phyloP scores from a whole-genome alignment of 30 jellyfish, hydroid and myxozoan species.

The Turritopsis dohrnii region DNA sequence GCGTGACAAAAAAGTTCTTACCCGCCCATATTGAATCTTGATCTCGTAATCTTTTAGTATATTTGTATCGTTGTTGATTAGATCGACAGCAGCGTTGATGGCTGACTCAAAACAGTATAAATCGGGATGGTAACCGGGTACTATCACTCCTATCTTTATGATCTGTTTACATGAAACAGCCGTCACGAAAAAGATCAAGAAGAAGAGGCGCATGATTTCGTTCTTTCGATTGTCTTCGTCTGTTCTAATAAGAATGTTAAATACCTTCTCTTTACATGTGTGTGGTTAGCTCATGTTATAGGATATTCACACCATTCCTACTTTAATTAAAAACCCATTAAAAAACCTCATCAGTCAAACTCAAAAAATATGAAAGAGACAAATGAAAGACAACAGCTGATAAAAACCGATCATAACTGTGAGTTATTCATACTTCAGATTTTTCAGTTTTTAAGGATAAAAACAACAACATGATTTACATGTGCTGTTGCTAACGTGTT shows the following conservation, averaged over 20 bases:
- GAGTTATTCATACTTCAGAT: too few species aligned
- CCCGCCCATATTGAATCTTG: background rate
- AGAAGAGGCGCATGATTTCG: background rate
- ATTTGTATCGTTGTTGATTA: conserved; percentile 9
- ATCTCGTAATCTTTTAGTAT: conserved; percentile 13
- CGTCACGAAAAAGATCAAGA: background rate
- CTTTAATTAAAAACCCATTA: too few species aligned
- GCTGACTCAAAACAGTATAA: background rate
- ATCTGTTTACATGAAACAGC: background rate
- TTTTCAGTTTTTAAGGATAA: too few species aligned
- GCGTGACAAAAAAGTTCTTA: background rate
- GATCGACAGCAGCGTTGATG: background rate
- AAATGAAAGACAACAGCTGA: too few species aligned
- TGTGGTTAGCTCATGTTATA: background rate
- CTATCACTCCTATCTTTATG: background rate
- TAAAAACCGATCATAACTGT: too few species aligned
- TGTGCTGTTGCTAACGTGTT: too few species aligned
- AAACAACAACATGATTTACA: too few species aligned
- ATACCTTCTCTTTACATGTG: too few species aligned
- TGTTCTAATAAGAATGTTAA: background rate
- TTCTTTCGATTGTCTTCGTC: background rate
- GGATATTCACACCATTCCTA: background rate
- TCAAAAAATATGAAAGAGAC: too few species aligned
- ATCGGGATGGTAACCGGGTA: background rate
- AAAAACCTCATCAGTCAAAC: too few species aligned